Evolutionary conservation across 2,888 invertebrate genomes (phyloP).

Genomic region (Stenichneumon culpator): DNA sequence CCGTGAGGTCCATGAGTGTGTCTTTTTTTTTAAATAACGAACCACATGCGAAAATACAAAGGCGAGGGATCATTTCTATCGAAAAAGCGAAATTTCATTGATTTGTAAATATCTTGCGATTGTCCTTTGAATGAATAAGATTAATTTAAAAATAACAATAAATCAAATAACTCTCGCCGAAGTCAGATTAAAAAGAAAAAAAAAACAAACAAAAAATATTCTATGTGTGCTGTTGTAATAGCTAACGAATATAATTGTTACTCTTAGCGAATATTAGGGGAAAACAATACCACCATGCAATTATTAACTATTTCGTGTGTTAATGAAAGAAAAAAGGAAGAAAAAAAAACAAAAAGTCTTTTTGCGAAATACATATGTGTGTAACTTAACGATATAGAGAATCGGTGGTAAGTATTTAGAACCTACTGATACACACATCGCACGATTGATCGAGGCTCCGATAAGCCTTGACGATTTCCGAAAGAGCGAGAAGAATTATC

Average conservation of each 20-base stretch:
- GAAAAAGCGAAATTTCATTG: constrained; percentile 23
- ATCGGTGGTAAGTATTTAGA: constrained; percentile 77
- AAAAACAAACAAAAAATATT: constrained; percentile 71
- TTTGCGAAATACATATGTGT: constrained; percentile 67
- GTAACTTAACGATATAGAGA: constrained; percentile 71
- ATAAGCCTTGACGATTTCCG: constrained; percentile 25
- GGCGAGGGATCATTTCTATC: constrained; percentile 71
- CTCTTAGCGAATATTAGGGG: constrained; percentile 74
- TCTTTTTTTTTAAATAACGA: neutral
- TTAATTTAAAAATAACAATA: constrained; percentile 23
- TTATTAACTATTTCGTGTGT: constrained; percentile 63
- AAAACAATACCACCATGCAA: constrained; percentile 59
- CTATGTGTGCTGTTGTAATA: constrained; percentile 74
- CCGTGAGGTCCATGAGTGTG: no score
- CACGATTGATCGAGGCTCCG: constrained; percentile 51
- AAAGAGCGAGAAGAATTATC: constrained; percentile 8
- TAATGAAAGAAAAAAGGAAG: constrained; percentile 43
- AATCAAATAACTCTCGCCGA: constrained; percentile 75
- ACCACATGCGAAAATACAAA: constrained; percentile 18
- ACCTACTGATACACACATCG: constrained; percentile 65
- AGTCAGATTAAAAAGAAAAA: constrained; percentile 68
- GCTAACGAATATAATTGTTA: constrained; percentile 72
- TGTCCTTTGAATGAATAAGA: constrained; percentile 30
- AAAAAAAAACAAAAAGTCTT: constrained; percentile 49
- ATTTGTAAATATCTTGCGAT: constrained; percentile 28